Evolutionary conservation across 2,113 vertebrate species (phyloP).

Genomic region (Plecturocebus donacophilus): DNA sequence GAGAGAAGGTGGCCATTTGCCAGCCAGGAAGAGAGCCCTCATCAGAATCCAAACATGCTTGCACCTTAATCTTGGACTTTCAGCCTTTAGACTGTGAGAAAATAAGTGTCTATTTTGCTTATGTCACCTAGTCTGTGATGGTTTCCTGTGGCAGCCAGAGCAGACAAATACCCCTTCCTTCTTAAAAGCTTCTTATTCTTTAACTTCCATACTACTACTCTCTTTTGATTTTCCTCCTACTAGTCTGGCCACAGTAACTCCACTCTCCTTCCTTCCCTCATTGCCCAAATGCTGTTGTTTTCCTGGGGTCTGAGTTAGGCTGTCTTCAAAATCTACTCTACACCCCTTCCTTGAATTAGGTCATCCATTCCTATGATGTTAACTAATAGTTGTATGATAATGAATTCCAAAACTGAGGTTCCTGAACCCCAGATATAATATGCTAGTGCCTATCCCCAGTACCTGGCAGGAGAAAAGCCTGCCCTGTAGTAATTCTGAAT

Average conservation of each 20-base stretch:
- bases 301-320: not conserved
- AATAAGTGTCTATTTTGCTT: not conserved
- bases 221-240: not conserved
- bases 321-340: not conserved
- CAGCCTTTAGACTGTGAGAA: not conserved
- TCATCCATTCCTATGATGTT: not conserved
- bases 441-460: not conserved
- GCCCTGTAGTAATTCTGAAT: not conserved
- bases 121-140: not conserved
- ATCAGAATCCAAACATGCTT: not conserved
- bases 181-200: not conserved
- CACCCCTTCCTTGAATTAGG: not conserved
- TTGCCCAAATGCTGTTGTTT: not conserved
- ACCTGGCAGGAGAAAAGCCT: not conserved
- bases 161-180: not conserved
- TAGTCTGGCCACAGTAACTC: not conserved
- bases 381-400: not conserved
- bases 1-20: not conserved
- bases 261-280: not conserved
- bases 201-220: not conserved
- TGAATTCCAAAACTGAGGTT: not conserved
- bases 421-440: not conserved
- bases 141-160: not conserved
- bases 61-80: not conserved
- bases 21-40: not conserved